Conservation (phyloP, 2,113 vertebrate species). For the Paradoxurus hermaphroditus region DNA sequence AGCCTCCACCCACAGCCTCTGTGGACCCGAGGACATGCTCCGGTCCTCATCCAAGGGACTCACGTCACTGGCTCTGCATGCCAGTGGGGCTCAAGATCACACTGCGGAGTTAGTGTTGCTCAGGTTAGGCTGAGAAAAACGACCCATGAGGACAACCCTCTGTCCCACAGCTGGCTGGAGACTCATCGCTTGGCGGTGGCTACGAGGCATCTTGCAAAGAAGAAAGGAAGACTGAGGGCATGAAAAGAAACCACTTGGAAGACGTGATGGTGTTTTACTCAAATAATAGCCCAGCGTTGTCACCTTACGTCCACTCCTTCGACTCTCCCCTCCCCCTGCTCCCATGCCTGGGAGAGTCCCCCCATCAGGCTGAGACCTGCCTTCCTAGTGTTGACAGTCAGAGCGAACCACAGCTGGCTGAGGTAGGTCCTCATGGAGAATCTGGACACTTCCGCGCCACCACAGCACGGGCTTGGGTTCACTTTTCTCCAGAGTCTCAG, state of each 20-base stretch:
- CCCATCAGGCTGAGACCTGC: neutral
- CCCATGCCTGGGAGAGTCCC: neutral
- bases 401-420: neutral
- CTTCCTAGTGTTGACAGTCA: neutral
- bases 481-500: neutral
- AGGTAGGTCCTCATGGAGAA: no score
- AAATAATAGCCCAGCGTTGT: neutral
- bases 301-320: neutral
- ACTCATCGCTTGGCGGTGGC: neutral
- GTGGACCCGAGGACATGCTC: neutral
- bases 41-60: neutral
- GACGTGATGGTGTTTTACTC: neutral
- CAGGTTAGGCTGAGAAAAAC: neutral
- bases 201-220: neutral
- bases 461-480: fast-evolving
- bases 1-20: neutral
- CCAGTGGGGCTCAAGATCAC: neutral
- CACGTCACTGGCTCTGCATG: neutral
- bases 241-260: neutral
- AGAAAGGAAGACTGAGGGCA: neutral
- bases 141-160: neutral
- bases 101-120: neutral
- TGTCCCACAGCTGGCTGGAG: neutral
- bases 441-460: neutral
- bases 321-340: neutral